phyloP scores from a whole-genome alignment of 2,113 vertebrate genomes.

The Astur gentilis region DNA sequence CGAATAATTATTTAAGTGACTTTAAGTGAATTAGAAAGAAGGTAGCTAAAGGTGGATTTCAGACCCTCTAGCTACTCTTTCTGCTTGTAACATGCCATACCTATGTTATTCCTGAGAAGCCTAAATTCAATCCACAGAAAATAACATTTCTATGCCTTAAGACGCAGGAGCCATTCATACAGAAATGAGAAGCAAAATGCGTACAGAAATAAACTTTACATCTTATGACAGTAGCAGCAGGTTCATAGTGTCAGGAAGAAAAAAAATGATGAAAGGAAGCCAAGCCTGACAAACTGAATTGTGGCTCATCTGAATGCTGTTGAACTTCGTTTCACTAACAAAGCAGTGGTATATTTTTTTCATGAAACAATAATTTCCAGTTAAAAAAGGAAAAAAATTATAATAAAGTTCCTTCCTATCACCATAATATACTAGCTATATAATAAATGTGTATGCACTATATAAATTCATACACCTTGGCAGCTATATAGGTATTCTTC shows the following conservation, averaged over 20 bases:
- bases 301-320: conserved; percentile 1
- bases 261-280: conserved; percentile 34
- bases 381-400: neutral
- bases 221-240: conserved; percentile 49
- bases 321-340: conserved; percentile 12
- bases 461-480: neutral
- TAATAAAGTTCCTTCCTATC: neutral
- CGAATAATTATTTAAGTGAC: neutral
- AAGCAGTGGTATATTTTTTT: neutral
- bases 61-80: neutral
- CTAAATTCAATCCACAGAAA: conserved; percentile 6
- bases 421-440: neutral
- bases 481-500: neutral
- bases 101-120: neutral
- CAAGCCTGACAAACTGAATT: conserved; percentile 40
- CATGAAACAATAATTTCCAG: neutral
- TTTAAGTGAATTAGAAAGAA: conserved; percentile 11
- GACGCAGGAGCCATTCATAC: conserved; percentile 39
- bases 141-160: conserved; percentile 3
- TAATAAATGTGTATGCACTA: neutral
- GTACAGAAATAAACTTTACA: conserved; percentile 51
- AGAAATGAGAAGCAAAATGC: conserved; percentile 25
- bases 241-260: conserved; percentile 42
- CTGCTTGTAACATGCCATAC: neutral
- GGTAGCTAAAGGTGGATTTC: neutral